Percentiles rank a stretch among this genome's conserved stretches.
Evolutionary conservation across 2,888 invertebrate species (phyloP).

Genomic region (Cephus rjabovi): DNA sequence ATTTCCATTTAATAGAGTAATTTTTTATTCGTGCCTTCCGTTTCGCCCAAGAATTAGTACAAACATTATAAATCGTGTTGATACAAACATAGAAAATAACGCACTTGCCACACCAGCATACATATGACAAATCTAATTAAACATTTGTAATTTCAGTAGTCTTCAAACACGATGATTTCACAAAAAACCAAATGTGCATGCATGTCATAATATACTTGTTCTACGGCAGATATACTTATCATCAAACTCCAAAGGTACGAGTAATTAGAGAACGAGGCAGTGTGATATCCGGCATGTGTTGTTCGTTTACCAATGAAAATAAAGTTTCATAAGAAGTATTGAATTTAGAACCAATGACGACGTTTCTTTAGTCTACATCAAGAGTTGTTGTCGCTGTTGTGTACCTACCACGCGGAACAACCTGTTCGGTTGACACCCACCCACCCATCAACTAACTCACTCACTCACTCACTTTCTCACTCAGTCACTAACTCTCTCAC

Average conservation of each 20-base stretch:
- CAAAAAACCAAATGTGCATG: neutral
- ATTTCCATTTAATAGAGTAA: neutral
- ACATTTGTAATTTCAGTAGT: neutral
- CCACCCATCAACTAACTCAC: neutral
- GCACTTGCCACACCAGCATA: too few relatives aligned
- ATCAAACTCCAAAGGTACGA: neutral
- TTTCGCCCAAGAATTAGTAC: too few relatives aligned
- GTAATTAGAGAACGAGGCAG: neutral
- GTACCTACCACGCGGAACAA: neutral
- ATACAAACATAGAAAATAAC: neutral
- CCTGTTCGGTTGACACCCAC: conserved; percentile 1
- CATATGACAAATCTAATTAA: neutral
- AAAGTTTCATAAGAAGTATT: neutral
- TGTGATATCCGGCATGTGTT: neutral
- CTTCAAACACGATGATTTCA: neutral
- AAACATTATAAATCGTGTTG: too few relatives aligned
- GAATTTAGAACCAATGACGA: neutral
- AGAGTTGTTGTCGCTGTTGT: neutral
- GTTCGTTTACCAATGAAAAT: neutral
- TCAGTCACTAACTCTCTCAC: neutral
- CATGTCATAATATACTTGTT: neutral
- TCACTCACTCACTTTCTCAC: neutral
- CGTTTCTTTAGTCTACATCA: neutral
- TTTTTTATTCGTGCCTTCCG: neutral
- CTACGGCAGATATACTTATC: neutral